phyloP scores from a whole-genome alignment of 37 sponge, comb jelly and placozoan species.

The Diacarnus erythraeanus region DNA sequence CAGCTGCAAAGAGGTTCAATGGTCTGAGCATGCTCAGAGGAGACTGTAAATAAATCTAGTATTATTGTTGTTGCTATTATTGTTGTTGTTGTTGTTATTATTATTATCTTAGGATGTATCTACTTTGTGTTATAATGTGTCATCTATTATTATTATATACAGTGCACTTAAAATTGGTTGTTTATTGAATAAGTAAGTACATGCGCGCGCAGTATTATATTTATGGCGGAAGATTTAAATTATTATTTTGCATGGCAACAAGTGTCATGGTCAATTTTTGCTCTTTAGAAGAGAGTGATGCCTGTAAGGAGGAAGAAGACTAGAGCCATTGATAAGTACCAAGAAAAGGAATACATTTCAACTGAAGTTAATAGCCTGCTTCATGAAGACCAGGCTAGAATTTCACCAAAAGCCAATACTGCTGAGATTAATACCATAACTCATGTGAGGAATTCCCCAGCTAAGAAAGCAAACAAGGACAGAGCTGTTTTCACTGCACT shows the following conservation, averaged over 20 bases:
- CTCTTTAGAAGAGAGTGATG: not conserved
- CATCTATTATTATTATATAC: not conserved
- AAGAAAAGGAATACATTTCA: not conserved
- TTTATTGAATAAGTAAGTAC: not conserved
- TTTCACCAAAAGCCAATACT: not conserved
- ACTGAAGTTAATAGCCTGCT: not conserved
- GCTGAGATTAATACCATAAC: not conserved
- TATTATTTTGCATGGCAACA: not conserved
- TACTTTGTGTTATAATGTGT: not conserved
- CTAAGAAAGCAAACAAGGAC: slow-evolving; percentile 3
- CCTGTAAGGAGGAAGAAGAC: not conserved
- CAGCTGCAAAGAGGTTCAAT: not conserved
- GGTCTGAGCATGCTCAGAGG: too few relatives aligned
- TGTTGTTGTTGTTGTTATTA: not conserved
- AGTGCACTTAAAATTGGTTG: not conserved
- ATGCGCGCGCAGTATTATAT: not conserved
- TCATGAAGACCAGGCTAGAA: not conserved
- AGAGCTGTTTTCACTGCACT: not conserved
- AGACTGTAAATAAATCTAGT: too few relatives aligned
- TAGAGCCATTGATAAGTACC: not conserved
- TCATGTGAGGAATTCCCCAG: not conserved
- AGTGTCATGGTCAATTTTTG: not conserved
- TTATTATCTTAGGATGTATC: not conserved
- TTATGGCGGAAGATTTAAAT: slow-evolving; percentile 7
- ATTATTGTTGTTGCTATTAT: too few relatives aligned